These are phyloP conservation scores for Leptopterna dolabrata DNA, from an alignment of 2,888 invertebrate genomes.

Conservation along the genomic window DNA sequence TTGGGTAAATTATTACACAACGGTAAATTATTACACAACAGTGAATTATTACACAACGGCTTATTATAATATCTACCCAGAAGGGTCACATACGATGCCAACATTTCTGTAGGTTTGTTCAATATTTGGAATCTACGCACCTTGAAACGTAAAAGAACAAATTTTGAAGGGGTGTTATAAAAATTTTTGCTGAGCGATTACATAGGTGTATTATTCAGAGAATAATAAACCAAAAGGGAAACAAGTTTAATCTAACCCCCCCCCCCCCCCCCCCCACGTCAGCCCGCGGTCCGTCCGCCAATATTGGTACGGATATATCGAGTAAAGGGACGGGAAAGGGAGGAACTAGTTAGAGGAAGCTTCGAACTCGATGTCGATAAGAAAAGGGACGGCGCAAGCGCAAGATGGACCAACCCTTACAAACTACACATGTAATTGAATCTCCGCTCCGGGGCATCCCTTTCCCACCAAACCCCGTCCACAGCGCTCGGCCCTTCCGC, in stretches of 20 bases:
- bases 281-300: neutral
- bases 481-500: neutral
- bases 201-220: no score
- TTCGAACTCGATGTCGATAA: constrained; percentile 49
- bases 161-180: no score
- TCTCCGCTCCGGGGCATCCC: constrained; percentile 1
- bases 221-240: neutral
- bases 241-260: neutral
- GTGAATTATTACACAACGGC: no score
- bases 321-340: constrained; percentile 1
- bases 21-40: no score
- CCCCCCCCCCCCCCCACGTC: no score
- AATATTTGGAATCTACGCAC: no score
- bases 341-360: constrained; percentile 32
- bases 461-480: neutral
- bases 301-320: constrained; percentile 43
- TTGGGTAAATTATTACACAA: no score
- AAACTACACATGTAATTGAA: constrained; percentile 56
- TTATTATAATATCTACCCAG: no score
- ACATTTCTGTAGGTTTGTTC: no score
- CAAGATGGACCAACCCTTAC: constrained; percentile 55
- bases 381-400: constrained; percentile 53
- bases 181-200: no score
- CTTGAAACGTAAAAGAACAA: no score
- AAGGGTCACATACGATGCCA: no score